phyloP scores from a whole-genome alignment of 2,888 invertebrate species.

The Mallateleia sp. region DNA sequence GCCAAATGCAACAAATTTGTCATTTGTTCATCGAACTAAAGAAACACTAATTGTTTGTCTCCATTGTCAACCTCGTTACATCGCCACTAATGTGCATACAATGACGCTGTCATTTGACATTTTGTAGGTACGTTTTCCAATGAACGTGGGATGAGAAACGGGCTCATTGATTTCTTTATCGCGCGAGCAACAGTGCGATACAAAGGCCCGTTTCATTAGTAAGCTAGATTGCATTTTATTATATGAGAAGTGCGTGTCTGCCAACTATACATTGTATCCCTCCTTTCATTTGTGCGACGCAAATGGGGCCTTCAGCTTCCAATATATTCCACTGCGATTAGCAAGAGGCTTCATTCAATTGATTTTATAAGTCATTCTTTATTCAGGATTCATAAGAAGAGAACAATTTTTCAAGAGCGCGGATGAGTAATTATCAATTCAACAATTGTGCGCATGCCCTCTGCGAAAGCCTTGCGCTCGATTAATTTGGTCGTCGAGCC shows the following conservation, averaged over 20 bases:
- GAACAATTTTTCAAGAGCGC: no score
- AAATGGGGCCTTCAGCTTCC: constrained; percentile 75
- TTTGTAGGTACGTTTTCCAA: constrained; percentile 65
- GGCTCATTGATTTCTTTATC: constrained; percentile 78
- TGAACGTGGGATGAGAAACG: constrained; percentile 78
- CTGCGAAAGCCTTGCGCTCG: no score
- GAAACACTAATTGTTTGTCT: no score
- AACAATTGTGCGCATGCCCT: no score
- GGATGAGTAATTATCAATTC: no score
- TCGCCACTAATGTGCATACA: constrained; percentile 70
- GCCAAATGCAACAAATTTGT: no score
- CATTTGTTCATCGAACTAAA: no score
- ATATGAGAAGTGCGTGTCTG: constrained; percentile 77
- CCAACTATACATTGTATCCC: constrained; percentile 74
- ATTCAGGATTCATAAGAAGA: no score
- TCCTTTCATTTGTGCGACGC: constrained; percentile 66
- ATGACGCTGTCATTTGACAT: constrained; percentile 51
- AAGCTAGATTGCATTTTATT: constrained; percentile 79
- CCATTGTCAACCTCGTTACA: constrained; percentile 34
- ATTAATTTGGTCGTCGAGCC: no score
- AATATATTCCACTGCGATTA: no score
- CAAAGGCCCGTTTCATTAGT: constrained; percentile 78
- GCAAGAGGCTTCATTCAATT: no score
- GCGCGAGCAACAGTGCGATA: constrained; percentile 66
- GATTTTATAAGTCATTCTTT: no score